These are phyloP conservation scores for Ectemnius cavifrons DNA, from an alignment of 2,888 invertebrate genomes.

Conservation along the genomic window DNA sequence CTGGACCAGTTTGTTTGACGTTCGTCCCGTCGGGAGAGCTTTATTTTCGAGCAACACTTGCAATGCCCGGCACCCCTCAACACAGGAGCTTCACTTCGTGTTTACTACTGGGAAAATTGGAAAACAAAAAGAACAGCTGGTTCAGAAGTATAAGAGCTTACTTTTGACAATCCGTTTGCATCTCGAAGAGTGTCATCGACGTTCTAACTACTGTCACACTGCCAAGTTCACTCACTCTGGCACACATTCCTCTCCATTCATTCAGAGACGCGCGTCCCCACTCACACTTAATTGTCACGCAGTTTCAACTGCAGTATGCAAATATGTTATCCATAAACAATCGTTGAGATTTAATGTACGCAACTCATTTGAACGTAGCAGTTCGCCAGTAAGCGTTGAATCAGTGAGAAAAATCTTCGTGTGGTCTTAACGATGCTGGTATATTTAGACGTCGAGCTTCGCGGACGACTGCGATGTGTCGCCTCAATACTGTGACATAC, in stretches of 20 bases:
- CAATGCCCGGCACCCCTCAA: neutral
- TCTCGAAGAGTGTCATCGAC: conserved; percentile 21
- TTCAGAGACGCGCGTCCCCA: conserved; percentile 17
- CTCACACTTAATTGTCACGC: conserved; percentile 1
- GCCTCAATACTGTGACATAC: conserved; percentile 63
- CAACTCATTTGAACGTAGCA: too few relatives aligned
- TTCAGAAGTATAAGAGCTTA: too few relatives aligned
- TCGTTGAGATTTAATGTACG: too few relatives aligned
- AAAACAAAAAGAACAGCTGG: neutral
- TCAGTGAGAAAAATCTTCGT: conserved; percentile 58
- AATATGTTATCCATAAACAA: too few relatives aligned
- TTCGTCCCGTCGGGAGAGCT: conserved; percentile 40
- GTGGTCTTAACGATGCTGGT: conserved; percentile 59
- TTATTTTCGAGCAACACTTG: conserved; percentile 7
- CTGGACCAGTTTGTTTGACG: conserved; percentile 49
- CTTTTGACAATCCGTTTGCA: too few relatives aligned
- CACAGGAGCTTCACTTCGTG: neutral
- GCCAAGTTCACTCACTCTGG: conserved; percentile 49
- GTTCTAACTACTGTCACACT: conserved; percentile 48
- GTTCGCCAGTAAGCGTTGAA: conserved; percentile 20
- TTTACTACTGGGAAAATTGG: neutral
- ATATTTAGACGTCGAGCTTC: conserved; percentile 67
- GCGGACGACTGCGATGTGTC: conserved; percentile 56
- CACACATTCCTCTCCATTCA: conserved; percentile 46
- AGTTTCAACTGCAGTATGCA: too few relatives aligned